Evolutionary conservation across 2,797 vertebrate species (phyloP).

Genomic region (Molossus molossus): DNA sequence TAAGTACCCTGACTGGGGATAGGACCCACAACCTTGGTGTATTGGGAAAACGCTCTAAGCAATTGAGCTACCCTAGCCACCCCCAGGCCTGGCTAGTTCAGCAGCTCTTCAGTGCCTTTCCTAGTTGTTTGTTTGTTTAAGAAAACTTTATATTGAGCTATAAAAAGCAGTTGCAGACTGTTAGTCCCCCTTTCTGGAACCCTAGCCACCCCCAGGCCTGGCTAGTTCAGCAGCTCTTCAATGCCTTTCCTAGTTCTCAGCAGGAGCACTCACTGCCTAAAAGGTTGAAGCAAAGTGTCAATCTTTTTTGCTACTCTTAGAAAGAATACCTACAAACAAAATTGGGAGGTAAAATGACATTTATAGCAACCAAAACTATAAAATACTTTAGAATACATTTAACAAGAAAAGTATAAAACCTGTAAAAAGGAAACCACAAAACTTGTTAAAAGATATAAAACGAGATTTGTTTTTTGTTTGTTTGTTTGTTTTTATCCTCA

Average conservation of each 20-base stretch:
- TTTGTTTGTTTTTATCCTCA: no score
- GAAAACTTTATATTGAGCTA: background rate
- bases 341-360: background rate
- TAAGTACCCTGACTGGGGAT: background rate
- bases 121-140: background rate
- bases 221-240: background rate
- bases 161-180: background rate
- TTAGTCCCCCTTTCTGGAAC: background rate
- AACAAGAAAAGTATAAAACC: background rate
- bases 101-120: background rate
- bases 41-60: background rate
- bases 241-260: background rate
- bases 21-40: background rate
- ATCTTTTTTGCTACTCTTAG: background rate
- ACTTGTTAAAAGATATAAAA: background rate
- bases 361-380: slow-evolving; percentile 11
- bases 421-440: slow-evolving; percentile 24
- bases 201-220: background rate
- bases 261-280: background rate
- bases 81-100: no score
- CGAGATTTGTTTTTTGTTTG: background rate
- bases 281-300: background rate
- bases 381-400: background rate
- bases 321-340: background rate
- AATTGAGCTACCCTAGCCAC: background rate